Evolutionary conservation across 2,797 vertebrate species (phyloP).

Genomic region (Hirundo rustica): DNA sequence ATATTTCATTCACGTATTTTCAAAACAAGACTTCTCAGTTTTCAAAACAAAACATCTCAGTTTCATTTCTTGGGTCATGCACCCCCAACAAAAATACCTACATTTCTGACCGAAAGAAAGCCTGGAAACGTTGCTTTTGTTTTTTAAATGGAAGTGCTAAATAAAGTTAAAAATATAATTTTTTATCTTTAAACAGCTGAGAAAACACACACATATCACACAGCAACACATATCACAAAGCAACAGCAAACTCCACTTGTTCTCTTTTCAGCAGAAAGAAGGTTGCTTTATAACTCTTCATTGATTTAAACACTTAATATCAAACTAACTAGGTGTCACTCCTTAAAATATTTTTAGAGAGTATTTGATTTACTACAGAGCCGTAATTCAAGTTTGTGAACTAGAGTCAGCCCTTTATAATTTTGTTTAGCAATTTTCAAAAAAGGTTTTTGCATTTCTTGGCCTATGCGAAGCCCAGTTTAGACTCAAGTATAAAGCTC

Average conservation of each 20-base stretch:
- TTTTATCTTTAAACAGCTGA: neutral
- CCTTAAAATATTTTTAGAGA: neutral
- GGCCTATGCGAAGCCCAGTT: neutral
- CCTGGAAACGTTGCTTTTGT: neutral
- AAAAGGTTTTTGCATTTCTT: neutral
- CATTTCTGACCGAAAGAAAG: neutral
- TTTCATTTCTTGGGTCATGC: neutral
- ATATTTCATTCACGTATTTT: neutral
- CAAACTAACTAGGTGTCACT: neutral
- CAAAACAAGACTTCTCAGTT: neutral
- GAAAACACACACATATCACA: neutral
- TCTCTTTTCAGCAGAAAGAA: neutral
- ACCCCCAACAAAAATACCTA: neutral
- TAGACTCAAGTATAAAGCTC: neutral
- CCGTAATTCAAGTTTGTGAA: neutral
- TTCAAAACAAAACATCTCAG: neutral
- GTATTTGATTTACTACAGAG: conserved; percentile 20
- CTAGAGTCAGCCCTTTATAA: neutral
- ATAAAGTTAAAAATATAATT: neutral
- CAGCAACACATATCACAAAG: neutral
- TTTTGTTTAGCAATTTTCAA: neutral
- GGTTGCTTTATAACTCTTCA: neutral
- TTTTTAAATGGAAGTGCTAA: neutral
- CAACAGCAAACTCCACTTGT: neutral
- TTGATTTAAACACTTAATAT: neutral